phyloP scores from a whole-genome alignment of 2,888 invertebrate genomes.

The Cloeon dipterum region DNA sequence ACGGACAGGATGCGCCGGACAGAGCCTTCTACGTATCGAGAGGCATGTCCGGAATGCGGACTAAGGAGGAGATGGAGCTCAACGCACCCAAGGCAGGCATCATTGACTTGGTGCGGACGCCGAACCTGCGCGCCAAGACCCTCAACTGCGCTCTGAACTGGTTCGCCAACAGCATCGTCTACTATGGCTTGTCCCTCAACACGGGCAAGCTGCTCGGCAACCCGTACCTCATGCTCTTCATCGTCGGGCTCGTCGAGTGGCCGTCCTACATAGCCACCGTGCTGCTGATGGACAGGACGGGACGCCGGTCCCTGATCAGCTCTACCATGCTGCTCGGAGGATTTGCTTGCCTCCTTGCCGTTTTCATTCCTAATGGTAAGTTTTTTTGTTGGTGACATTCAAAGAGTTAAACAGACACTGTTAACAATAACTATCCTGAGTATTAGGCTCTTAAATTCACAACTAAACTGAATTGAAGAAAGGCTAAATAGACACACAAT shows the following conservation, averaged over 20 bases:
- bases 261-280: slow-evolving; percentile 54
- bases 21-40: slow-evolving; percentile 38
- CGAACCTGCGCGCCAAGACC: slow-evolving; percentile 53
- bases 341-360: slow-evolving; percentile 46
- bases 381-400: neutral
- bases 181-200: slow-evolving; percentile 63
- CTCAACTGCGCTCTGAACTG: slow-evolving; percentile 62
- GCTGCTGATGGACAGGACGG: slow-evolving; percentile 47
- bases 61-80: slow-evolving; percentile 14
- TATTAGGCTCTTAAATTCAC: no score
- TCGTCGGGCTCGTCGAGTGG: slow-evolving; percentile 56
- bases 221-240: slow-evolving; percentile 54
- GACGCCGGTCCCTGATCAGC: slow-evolving; percentile 49
- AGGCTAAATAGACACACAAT: no score
- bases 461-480: neutral
- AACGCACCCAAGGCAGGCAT: slow-evolving; percentile 21
- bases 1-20: slow-evolving; percentile 32
- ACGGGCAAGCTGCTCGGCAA: slow-evolving; percentile 61
- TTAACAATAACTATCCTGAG: neutral
- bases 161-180: slow-evolving; percentile 74
- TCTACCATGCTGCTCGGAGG: slow-evolving; percentile 60
- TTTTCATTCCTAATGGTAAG: slow-evolving; percentile 36
- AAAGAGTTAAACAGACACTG: neutral
- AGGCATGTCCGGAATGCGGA: slow-evolving; percentile 13
- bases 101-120: slow-evolving; percentile 53